Conservation (phyloP, 2,888 invertebrate genomes). For the Apamea anceps region DNA sequence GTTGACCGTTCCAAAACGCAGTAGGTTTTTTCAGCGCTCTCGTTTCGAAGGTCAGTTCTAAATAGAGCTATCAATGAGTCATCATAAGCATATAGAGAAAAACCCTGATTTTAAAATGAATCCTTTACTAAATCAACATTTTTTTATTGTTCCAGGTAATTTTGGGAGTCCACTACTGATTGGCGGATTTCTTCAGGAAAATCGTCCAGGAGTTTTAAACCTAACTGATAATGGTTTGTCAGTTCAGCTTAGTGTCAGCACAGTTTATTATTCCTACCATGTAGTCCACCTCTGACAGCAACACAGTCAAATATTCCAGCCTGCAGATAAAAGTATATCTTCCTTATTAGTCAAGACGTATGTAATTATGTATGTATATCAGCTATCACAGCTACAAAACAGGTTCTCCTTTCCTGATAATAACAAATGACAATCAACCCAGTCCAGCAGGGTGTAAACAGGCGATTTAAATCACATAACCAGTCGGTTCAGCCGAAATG, state of each 20-base stretch:
- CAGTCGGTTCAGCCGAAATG: conserved; percentile 76
- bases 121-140: neutral
- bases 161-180: conserved; percentile 7
- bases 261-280: neutral
- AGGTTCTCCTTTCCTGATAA: conserved; percentile 10
- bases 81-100: neutral
- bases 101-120: neutral
- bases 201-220: neutral
- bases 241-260: neutral
- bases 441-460: conserved; percentile 48
- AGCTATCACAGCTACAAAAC: conserved; percentile 6
- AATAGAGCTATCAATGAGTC: neutral
- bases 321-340: neutral
- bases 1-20: neutral
- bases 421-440: conserved; percentile 53
- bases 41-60: neutral
- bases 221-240: neutral
- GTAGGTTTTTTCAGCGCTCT: neutral
- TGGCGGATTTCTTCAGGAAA: neutral
- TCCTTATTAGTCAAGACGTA: neutral
- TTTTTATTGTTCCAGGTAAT: conserved; percentile 63
- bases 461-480: conserved; percentile 60
- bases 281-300: neutral
- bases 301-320: neutral
- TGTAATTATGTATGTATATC: neutral